These are phyloP conservation scores for Bovichtus diacanthus DNA, from an alignment of 2,797 vertebrate species.

Conservation along the genomic window DNA sequence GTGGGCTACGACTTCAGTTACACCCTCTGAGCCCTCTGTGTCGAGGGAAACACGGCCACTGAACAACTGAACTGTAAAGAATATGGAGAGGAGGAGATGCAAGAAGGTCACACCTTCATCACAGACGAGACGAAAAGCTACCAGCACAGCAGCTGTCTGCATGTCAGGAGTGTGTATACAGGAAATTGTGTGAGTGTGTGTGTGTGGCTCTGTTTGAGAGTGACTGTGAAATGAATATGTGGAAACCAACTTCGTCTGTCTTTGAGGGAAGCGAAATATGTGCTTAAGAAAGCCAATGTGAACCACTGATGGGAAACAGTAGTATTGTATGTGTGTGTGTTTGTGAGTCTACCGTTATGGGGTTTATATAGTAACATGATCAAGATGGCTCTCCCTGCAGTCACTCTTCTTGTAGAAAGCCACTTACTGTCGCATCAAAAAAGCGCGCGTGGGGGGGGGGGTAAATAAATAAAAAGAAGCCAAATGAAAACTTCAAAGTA, in stretches of 20 bases:
- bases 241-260: slow-evolving; percentile 5
- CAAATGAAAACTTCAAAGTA: slow-evolving; percentile 55
- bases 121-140: slow-evolving; percentile 54
- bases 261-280: slow-evolving; percentile 23
- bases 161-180: neutral
- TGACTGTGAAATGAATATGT: slow-evolving; percentile 12
- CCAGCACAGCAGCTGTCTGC: slow-evolving; percentile 61
- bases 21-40: slow-evolving; percentile 69
- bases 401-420: slow-evolving; percentile 47
- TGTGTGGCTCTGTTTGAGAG: neutral
- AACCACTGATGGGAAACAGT: slow-evolving; percentile 17
- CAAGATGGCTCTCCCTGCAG: slow-evolving; percentile 37
- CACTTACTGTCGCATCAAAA: slow-evolving; percentile 51
- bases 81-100: slow-evolving; percentile 55
- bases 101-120: slow-evolving; percentile 65
- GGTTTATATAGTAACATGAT: slow-evolving; percentile 45
- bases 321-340: slow-evolving; percentile 15
- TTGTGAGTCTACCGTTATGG: neutral
- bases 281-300: slow-evolving; percentile 3
- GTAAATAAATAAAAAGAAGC: slow-evolving; percentile 19
- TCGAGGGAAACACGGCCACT: slow-evolving; percentile 54
- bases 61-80: slow-evolving; percentile 72
- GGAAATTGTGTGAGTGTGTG: neutral
- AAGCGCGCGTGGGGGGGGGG: slow-evolving; percentile 22
- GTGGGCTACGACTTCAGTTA: slow-evolving; percentile 51